phyloP scores from a whole-genome alignment of 2,888 invertebrate genomes.

The Ditula angustiorana region DNA sequence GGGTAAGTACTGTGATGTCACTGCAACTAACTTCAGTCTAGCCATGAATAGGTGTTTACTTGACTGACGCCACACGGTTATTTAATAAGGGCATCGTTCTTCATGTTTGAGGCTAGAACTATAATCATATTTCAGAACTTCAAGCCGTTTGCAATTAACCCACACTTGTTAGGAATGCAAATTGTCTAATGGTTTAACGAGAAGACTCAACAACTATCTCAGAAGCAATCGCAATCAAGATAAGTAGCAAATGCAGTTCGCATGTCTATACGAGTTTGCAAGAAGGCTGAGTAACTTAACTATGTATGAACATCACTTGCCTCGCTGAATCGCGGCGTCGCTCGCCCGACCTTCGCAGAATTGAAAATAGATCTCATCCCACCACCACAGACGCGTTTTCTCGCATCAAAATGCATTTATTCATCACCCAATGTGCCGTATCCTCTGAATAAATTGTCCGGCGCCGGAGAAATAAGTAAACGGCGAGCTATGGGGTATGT shows the following conservation, averaged over 20 bases:
- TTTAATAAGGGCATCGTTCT: conserved; percentile 8
- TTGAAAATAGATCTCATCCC: conserved; percentile 11
- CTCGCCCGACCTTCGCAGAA: not conserved
- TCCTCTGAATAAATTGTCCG: not conserved
- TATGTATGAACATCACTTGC: not conserved
- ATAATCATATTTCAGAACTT: not conserved
- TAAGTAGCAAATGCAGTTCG: not conserved
- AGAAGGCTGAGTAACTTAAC: not conserved
- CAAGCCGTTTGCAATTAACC: not conserved
- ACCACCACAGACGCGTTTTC: not conserved
- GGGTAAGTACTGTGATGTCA: conserved; percentile 30
- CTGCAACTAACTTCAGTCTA: not conserved
- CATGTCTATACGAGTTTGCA: not conserved
- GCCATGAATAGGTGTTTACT: conserved; percentile 10
- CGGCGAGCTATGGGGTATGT: conserved; percentile 4
- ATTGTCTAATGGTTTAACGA: not conserved
- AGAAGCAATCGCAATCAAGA: not conserved
- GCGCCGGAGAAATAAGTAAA: not conserved
- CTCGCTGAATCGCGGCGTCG: not conserved
- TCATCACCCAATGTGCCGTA: conserved; percentile 9
- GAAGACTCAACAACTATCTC: not conserved
- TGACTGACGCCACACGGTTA: conserved; percentile 1
- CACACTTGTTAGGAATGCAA: not conserved
- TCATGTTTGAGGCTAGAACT: not conserved
- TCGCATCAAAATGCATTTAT: conserved; percentile 30